Base-by-base conservation (phyloP, 2,888 invertebrate genomes). In the Pyralis farinalis region DNA sequence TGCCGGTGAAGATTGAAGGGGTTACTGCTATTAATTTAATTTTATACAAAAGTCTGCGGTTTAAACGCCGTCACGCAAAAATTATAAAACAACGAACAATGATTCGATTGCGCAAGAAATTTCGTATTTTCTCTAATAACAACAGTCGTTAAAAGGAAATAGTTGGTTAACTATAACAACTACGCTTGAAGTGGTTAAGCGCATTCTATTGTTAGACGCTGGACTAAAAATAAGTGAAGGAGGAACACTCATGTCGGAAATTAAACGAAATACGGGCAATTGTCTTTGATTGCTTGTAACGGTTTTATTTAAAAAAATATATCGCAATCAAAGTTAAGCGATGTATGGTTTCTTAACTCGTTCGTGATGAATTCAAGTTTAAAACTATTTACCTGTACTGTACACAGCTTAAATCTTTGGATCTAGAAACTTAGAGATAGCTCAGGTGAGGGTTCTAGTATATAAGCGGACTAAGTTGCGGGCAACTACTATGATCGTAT, bases 71-170 rank as follows among this genome's bases (percentile, higher is more conserved):
- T 25, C 21, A 44, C 9, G 39, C 37, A 40, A 40, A 47, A 16
- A 43, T 37, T 46, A 42, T 40, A 42, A 53, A 55, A 16, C 53
- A 63, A 62, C 51, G 52, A 50, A 47, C 43, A 43, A 51, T 52
- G 49, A 57, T 42, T 46, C 51, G 48, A 54, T 53, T 55, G 52
- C 53, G 43, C 52, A 56, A 53, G 58, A 31, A 61, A 66, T 61
- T 51, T 56, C 47, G 55, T 43, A 63, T 49, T 63, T 61, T 59
- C 57, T 52, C 57, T 52, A 59, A 58, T 64, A 55, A 54, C 44
- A 49, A 44, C 37, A 32, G 52, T 51, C 62, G 64, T 59, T 55
- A 53, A 52, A 59, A 62, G 53, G 59, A 59, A 63, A 62, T 57
- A 49, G 38, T 45, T 38, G 32, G 42, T 47, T 51, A 33, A 29